A percentile compares a stretch with the other conserved stretches of the same genome.
Conservation (phyloP, 1,140 invertebrate genomes). For the Euura lappo region DNA sequence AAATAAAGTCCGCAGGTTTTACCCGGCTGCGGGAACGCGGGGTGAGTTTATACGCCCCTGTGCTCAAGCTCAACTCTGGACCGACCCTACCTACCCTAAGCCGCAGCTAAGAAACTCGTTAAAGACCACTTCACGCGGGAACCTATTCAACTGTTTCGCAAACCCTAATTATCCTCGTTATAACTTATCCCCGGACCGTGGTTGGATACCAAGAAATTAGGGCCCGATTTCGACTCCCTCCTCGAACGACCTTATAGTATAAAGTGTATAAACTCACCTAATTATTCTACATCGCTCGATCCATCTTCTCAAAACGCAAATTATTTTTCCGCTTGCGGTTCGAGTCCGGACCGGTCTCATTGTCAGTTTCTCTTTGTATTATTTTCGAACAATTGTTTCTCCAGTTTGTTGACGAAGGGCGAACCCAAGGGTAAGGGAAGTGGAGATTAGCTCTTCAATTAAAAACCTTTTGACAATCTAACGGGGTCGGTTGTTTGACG, state of each 20-base stretch:
- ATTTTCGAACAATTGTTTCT: slow-evolving; percentile 5
- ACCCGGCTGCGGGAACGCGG: not conserved
- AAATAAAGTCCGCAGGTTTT: not conserved
- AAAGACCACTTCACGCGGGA: slow-evolving; percentile 21
- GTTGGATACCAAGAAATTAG: not conserved
- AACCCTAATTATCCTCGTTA: slow-evolving; percentile 32
- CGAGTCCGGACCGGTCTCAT: not conserved
- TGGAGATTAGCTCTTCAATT: not conserved
- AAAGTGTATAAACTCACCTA: not conserved
- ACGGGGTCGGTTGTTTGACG: too few species aligned
- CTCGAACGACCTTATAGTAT: not conserved
- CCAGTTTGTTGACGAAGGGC: not conserved
- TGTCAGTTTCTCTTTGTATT: not conserved
- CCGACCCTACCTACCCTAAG: not conserved
- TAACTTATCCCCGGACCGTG: slow-evolving; percentile 21
- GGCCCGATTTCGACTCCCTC: not conserved
- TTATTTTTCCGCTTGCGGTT: too few species aligned
- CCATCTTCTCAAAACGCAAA: too few species aligned
- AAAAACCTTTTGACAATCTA: not conserved
- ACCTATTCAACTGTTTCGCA: slow-evolving; percentile 8
- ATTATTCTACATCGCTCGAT: not conserved
- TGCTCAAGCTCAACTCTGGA: not conserved
- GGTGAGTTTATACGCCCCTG: too few species aligned
- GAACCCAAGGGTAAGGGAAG: not conserved
- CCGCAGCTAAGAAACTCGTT: slow-evolving; percentile 31